These are phyloP conservation scores for Pelecanoides urinatrix DNA, from an alignment of 2,113 vertebrate species.

Conservation along the genomic window DNA sequence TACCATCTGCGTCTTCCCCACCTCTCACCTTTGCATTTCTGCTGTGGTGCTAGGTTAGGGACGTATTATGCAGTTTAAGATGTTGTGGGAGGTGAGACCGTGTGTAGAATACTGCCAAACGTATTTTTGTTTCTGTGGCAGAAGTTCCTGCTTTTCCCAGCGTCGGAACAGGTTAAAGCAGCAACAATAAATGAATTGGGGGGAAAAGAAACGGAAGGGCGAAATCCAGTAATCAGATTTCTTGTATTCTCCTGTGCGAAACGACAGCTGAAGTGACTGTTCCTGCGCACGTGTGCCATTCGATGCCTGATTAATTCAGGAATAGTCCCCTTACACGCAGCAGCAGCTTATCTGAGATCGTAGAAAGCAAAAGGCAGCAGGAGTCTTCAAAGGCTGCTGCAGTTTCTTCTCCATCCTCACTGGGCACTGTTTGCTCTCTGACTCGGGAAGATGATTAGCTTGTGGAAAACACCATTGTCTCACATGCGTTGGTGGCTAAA, in stretches of 20 bases:
- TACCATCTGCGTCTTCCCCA: not conserved
- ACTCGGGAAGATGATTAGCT: not conserved
- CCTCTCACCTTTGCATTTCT: not conserved
- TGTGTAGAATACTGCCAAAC: not conserved
- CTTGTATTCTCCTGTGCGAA: not conserved
- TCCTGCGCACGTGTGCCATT: not conserved
- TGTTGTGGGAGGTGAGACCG: not conserved
- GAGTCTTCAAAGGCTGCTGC: not conserved
- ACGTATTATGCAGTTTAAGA: fast-evolving
- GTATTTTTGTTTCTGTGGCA: not conserved
- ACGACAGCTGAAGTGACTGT: fast-evolving
- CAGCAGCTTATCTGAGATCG: not conserved
- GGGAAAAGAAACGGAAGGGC: not conserved
- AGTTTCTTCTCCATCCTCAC: not conserved
- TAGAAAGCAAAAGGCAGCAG: not conserved
- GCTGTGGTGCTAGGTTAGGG: not conserved
- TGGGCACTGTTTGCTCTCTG: not conserved
- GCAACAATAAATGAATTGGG: not conserved
- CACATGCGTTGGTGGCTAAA: not conserved
- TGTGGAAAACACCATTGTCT: not conserved
- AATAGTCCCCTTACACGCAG: not conserved
- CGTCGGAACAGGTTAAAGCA: not conserved
- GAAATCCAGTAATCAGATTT: not conserved
- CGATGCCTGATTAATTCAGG: not conserved
- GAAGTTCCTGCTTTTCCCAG: not conserved